Base-by-base conservation (phyloP, 2,888 invertebrate species). In the Selenia dentaria region DNA sequence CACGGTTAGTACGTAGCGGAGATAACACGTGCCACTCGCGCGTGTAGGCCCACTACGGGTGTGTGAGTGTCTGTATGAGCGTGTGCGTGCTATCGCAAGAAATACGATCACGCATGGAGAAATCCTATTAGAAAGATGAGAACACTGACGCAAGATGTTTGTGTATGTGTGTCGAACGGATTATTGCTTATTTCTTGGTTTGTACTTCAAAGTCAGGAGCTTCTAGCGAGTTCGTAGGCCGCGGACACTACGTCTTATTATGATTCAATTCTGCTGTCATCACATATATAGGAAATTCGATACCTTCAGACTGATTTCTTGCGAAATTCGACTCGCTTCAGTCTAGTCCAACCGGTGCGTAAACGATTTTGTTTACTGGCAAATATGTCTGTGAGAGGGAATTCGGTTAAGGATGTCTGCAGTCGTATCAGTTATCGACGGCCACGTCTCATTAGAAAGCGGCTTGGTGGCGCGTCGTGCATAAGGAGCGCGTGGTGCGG, bases 381-480 rank as follows among this genome's bases (percentile, higher is more conserved):
- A 12, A 27, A 8, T 12, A 16, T 22, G 12, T 37, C 10, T 22
- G 24, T 18, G 9, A 14, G 35, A 20, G 26, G 39, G 31, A 25
- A 26, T 20, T 14, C 11, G 10, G 34, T 34, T 35, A 27, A 6
- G 14, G 29, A 10, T 5, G 20, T 9, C 10, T n/a, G 10, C 22
- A 33, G 6, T 6, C 26, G 9, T 31, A n/a, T n/a, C n/a, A n/a
- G n/a, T n/a, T n/a, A n/a, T 36, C 36, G 41, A 35, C 38, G 57
- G 68, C 70, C 67, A 73, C 74, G 79, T 79, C 69, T 77, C 71
- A 83, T 84, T 87, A 88, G 88, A 88, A 88, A 88, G 87, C 79
- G 75, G n/a, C n/a, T n/a, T 4, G 16, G 67, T 67, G 68, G 41
- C 34, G 64, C 68, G 69, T 74, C 70, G 73, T 74, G 72, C 72